These are phyloP conservation scores for Panthera leo DNA, from an alignment of 2,113 vertebrate genomes.

Conservation along the genomic window DNA sequence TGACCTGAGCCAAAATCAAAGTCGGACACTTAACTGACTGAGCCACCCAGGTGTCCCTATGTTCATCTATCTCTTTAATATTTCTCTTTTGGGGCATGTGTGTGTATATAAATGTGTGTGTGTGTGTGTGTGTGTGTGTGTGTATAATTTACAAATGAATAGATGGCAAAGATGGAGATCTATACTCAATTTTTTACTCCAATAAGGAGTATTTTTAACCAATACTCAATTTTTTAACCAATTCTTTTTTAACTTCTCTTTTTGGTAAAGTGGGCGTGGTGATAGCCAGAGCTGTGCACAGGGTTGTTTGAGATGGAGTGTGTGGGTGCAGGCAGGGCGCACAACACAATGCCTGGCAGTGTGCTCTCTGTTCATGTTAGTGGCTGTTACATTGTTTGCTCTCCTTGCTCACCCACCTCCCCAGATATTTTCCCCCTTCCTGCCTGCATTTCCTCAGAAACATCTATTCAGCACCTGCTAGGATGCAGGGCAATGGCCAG, in stretches of 20 bases:
- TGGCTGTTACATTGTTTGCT: background rate
- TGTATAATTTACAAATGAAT: background rate
- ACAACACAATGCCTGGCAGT: accelerated
- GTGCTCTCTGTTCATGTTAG: accelerated
- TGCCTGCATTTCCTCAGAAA: background rate
- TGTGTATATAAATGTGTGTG: background rate
- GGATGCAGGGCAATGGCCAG: background rate
- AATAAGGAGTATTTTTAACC: background rate
- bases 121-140: background rate
- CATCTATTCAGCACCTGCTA: background rate
- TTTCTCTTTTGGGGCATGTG: background rate
- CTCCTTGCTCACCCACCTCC: background rate
- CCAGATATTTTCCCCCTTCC: background rate
- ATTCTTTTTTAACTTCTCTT: no score
- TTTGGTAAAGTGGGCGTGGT: background rate
- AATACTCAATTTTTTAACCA: background rate
- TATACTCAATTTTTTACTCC: background rate
- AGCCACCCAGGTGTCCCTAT: no score
- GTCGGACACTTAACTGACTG: no score
- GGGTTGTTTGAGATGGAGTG: background rate
- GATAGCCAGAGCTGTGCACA: accelerated
- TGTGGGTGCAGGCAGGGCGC: accelerated
- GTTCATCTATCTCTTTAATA: background rate
- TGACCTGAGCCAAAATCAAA: no score
- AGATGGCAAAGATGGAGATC: background rate